Percentiles rank a stretch among this genome's conserved stretches.
These are phyloP conservation scores for Amiota communis DNA, from an alignment of 2,888 invertebrate genomes.

Conservation along the genomic window DNA sequence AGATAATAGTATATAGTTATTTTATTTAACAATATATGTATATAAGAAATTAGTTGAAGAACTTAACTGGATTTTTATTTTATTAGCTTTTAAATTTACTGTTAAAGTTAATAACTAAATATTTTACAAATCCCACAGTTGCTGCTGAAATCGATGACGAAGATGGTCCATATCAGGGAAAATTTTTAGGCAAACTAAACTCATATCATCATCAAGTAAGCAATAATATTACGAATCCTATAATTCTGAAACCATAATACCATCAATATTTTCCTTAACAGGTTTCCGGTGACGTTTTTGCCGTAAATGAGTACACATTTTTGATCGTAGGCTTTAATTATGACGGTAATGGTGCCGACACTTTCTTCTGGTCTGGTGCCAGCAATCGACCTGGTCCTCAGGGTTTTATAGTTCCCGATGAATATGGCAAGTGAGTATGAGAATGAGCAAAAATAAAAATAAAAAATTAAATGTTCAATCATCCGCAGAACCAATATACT, in stretches of 20 bases:
- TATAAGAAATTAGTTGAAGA: too few species aligned
- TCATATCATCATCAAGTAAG: constrained; percentile 88
- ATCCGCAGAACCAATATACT: constrained; percentile 84
- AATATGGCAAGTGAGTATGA: constrained; percentile 84
- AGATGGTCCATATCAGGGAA: constrained; percentile 85
- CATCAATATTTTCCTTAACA: constrained; percentile 60
- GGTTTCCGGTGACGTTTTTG: constrained; percentile 91
- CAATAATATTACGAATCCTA: not conserved
- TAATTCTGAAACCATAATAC: not conserved
- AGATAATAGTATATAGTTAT: too few species aligned
- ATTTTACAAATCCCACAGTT: constrained; percentile 34
- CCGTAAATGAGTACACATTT: constrained; percentile 88
- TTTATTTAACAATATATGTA: not conserved
- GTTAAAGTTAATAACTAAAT: not conserved
- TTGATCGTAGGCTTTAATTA: constrained; percentile 88
- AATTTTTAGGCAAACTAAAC: constrained; percentile 87
- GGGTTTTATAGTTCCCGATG: constrained; percentile 92
- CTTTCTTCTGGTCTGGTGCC: constrained; percentile 95
- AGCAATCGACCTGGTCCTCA: constrained; percentile 89
- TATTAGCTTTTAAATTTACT: too few species aligned
- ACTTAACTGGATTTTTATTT: too few species aligned
- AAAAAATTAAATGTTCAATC: not conserved
- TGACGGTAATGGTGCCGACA: constrained; percentile 92
- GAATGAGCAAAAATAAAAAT: not conserved
- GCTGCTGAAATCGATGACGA: constrained; percentile 76